Evolutionary conservation across 2,888 invertebrate genomes (phyloP).

Genomic region (Octonoba sinensis): DNA sequence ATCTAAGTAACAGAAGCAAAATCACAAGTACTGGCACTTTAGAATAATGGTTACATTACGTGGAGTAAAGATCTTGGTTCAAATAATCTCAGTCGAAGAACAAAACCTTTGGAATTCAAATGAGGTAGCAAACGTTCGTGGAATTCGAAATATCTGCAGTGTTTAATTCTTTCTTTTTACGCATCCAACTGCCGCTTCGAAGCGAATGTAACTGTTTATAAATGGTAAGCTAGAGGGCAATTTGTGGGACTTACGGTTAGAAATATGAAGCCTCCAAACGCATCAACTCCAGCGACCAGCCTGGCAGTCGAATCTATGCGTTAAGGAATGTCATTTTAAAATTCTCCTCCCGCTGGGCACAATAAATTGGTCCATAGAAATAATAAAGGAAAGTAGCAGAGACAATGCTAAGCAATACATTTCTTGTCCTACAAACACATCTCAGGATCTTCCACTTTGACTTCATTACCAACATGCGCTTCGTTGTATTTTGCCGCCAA

Average conservation of each 20-base stretch:
- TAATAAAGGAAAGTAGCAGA: slow-evolving; percentile 8
- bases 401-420: slow-evolving; percentile 24
- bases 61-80: too few relatives aligned
- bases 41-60: too few relatives aligned
- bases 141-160: too few relatives aligned
- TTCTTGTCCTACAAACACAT: slow-evolving; percentile 16
- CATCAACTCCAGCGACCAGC: slow-evolving; percentile 13
- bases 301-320: slow-evolving; percentile 10
- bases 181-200: too few relatives aligned
- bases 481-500: slow-evolving; percentile 23
- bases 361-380: slow-evolving; percentile 47
- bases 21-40: too few relatives aligned
- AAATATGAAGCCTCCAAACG: slow-evolving; percentile 29
- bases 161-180: too few relatives aligned
- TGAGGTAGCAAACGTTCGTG: too few relatives aligned
- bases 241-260: slow-evolving; percentile 26
- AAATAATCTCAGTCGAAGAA: too few relatives aligned
- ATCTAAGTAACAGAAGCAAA: too few relatives aligned
- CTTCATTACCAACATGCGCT: slow-evolving; percentile 44
- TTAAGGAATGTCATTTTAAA: slow-evolving; percentile 49
- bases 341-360: slow-evolving; percentile 34
- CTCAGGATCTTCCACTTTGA: slow-evolving; percentile 30
- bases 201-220: slow-evolving; percentile 29
- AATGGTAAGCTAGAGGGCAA: slow-evolving; percentile 36
- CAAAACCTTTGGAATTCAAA: too few relatives aligned